Evolutionary conservation across 1,140 invertebrate species (phyloP), one percentile per base, ranked within the genome.

Genomic region (Brachionus sp.): DNA sequence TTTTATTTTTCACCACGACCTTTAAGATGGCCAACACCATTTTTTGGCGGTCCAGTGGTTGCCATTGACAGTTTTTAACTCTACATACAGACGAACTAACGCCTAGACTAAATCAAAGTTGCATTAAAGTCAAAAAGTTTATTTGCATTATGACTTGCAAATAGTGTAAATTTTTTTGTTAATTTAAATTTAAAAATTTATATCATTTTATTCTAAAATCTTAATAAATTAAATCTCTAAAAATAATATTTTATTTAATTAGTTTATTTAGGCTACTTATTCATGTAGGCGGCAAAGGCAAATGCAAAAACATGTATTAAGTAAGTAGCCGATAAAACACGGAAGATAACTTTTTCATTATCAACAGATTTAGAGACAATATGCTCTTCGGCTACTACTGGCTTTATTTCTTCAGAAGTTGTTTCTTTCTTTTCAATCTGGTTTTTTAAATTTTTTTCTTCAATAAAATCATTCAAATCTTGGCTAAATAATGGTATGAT

Each of bases 261-360:
- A 6, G n/a, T 5, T 44, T n/a, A 42, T 42, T 13, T 7, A 25
- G 19, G 9, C 50, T 57, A 75, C 19, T 75, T 75, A 46, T 25
- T 46, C 70, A 75, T 75, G 10, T 46, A 75, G 5, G 70, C 12
- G 9, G 70, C 70, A 19, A 50, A 75, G 10, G 70, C 42, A 75
- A 75, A 75, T 46, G 70, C 70, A 29, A 39, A 75, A 13, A 75
- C 42, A 46, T 75, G 70, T 9, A 75, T 25, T 25, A 75, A 25
- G 46, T 75, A 75, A 19, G 39, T 75, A 29, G 42, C 70, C 4
- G 70, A 46, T 46, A 75, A 46, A 25, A 75, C 25, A 6, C 70
- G 16, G 25, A 75, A 75, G 5, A 75, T 46, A n/a, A 46, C 2
- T 75, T 75, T 75, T 13, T 46, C 70, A 10, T 44, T 46, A 25